Evolutionary conservation across 2,888 invertebrate genomes (phyloP).

Genomic region (Heterodera filipjevi): DNA sequence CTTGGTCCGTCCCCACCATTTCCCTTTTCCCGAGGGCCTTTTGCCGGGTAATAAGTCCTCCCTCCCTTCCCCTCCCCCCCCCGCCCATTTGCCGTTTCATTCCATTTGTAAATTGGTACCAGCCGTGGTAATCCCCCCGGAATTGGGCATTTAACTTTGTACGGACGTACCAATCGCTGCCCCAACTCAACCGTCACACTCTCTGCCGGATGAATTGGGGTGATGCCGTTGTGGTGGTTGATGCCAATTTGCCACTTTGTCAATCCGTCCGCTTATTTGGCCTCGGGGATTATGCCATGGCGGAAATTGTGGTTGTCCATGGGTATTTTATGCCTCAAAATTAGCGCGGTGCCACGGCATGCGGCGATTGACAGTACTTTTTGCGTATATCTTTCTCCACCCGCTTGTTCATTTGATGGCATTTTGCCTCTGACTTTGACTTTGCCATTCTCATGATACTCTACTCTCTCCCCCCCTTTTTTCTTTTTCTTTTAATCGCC

Average conservation of each 20-base stretch:
- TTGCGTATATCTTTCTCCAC: too few relatives aligned
- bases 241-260: slow-evolving; percentile 14
- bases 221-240: neutral
- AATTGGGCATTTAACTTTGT: slow-evolving; percentile 13
- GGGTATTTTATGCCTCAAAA: neutral
- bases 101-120: slow-evolving; percentile 18
- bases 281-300: neutral
- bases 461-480: too few relatives aligned
- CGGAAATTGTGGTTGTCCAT: neutral
- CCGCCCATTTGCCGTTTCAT: slow-evolving; percentile 1
- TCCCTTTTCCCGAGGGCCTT: slow-evolving; percentile 2
- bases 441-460: too few relatives aligned
- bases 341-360: neutral
- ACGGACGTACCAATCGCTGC: slow-evolving; percentile 5
- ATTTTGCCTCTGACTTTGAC: too few relatives aligned
- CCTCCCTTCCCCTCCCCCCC: neutral
- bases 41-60: neutral
- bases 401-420: too few relatives aligned
- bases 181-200: neutral
- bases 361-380: neutral
- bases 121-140: slow-evolving; percentile 14
- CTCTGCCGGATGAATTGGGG: neutral
- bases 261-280: neutral
- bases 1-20: neutral
- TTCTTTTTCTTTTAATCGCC: neutral